Evolutionary conservation across 2,888 invertebrate genomes (phyloP).

Genomic region (Netelia virgata): DNA sequence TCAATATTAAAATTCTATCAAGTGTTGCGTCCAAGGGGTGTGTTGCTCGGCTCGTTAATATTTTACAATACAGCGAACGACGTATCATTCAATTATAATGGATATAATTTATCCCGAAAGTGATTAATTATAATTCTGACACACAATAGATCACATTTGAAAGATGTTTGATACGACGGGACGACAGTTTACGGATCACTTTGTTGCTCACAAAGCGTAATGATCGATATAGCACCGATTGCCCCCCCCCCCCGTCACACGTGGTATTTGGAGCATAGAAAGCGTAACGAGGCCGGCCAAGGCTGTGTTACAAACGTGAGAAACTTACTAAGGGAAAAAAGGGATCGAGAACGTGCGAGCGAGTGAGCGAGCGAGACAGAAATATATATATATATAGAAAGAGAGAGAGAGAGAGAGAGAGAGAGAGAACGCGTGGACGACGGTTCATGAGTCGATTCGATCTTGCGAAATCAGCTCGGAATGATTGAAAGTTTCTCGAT

Average conservation of each 20-base stretch:
- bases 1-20: too few species aligned
- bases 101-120: not conserved
- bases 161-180: not conserved
- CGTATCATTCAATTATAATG: not conserved
- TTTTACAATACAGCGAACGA: not conserved
- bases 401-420: slow-evolving; percentile 5
- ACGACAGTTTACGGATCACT: slow-evolving; percentile 7
- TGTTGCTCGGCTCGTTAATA: not conserved
- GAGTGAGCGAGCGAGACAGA: too few species aligned
- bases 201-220: slow-evolving; percentile 8
- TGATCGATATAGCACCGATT: not conserved
- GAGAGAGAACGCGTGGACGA: slow-evolving; percentile 30
- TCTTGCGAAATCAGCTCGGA: slow-evolving; percentile 61
- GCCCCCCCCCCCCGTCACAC: not conserved
- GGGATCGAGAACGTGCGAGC: slow-evolving; percentile 21
- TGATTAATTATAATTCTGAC: not conserved
- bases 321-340: slow-evolving; percentile 63
- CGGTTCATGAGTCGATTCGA: slow-evolving; percentile 50
- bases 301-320: slow-evolving; percentile 66
- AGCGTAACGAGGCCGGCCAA: slow-evolving; percentile 69
- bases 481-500: slow-evolving; percentile 56
- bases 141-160: not conserved
- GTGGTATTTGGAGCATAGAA: slow-evolving; percentile 71
- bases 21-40: not conserved
- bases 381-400: too few species aligned